phyloP scores from a whole-genome alignment of 1,140 invertebrate genomes.

The Hetaerina americana region DNA sequence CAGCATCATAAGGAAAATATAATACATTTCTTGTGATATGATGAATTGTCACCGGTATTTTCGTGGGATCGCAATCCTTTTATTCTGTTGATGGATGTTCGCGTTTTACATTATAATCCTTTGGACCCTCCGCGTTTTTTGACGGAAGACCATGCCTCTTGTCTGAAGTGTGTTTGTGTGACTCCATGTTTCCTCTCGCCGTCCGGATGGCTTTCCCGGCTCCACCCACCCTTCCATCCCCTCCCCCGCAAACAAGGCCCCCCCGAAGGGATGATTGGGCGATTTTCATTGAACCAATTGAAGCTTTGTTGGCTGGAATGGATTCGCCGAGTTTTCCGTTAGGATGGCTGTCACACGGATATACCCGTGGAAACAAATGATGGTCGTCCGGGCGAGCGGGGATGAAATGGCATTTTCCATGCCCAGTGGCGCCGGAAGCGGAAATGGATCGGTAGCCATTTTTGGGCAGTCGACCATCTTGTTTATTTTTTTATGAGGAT shows the following conservation, averaged over 20 bases:
- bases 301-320: background rate
- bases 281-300: background rate
- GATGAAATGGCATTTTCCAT: background rate
- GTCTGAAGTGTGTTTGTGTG: background rate
- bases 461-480: background rate
- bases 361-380: background rate
- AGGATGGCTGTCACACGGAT: background rate
- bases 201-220: no score
- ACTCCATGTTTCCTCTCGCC: background rate
- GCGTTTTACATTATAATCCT: background rate
- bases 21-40: no score
- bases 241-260: background rate
- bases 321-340: background rate
- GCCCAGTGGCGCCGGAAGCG: background rate
- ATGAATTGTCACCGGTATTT: no score
- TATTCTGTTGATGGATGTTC: no score
- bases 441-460: background rate
- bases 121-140: no score
- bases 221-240: no score
- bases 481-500: no score
- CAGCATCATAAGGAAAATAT: no score
- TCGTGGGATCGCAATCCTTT: no score
- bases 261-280: background rate
- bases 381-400: no score
- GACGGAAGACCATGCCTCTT: background rate